Percentiles rank a stretch among this genome's conserved stretches.
phyloP scores from a whole-genome alignment of 2,888 invertebrate genomes.

The Synanthedon formicaeformis region DNA sequence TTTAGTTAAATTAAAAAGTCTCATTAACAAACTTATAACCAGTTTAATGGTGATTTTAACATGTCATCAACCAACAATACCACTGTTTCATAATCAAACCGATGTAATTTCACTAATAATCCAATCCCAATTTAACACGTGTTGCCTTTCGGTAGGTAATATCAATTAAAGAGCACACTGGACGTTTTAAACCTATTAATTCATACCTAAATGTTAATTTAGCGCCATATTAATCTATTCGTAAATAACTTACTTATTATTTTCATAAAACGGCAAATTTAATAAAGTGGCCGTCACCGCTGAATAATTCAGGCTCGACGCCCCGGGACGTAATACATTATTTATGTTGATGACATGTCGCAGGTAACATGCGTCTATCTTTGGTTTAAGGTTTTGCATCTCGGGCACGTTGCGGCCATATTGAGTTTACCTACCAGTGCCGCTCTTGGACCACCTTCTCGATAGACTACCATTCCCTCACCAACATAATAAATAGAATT shows the following conservation, averaged over 20 bases:
- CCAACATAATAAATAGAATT: no score
- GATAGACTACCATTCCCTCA: neutral
- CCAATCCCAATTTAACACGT: constrained; percentile 5
- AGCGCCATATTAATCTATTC: constrained; percentile 37
- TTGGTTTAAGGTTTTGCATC: constrained; percentile 59
- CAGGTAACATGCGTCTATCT: constrained; percentile 51
- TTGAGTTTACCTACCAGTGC: constrained; percentile 24
- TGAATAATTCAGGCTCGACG: constrained; percentile 59
- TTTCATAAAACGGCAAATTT: constrained; percentile 61
- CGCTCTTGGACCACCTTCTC: constrained; percentile 14
- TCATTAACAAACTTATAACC: neutral
- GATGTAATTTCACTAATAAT: constrained; percentile 4
- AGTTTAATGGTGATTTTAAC: neutral
- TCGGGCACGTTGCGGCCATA: constrained; percentile 52
- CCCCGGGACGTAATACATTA: constrained; percentile 53
- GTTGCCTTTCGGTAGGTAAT: constrained; percentile 1
- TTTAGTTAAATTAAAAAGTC: neutral
- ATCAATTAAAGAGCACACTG: constrained; percentile 15
- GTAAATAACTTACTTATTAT: constrained; percentile 35
- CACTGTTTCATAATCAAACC: neutral
- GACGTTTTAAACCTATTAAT: constrained; percentile 24
- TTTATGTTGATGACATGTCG: constrained; percentile 66
- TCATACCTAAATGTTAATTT: constrained; percentile 29
- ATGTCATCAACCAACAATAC: neutral
- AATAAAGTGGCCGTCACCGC: constrained; percentile 61